A percentile compares a stretch with the other conserved stretches of the same genome.
phyloP scores from a whole-genome alignment of 2,888 invertebrate species.

The Hyalella azteca region DNA sequence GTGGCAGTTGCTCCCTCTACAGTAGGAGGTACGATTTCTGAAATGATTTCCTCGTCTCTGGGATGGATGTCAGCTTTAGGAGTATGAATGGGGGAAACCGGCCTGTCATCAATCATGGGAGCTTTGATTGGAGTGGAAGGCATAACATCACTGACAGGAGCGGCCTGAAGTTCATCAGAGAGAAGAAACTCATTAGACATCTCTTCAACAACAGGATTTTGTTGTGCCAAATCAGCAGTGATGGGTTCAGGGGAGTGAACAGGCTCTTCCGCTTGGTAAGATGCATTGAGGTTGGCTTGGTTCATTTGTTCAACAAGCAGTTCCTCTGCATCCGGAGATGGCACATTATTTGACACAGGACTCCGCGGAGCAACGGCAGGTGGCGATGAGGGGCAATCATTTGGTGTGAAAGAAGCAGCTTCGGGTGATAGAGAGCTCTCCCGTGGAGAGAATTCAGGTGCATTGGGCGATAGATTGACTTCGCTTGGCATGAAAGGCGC shows the following conservation, averaged over 20 bases:
- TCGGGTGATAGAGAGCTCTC: constrained; percentile 2
- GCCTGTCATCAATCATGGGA: constrained; percentile 29
- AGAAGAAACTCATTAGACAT: too few relatives aligned
- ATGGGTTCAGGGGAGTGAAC: neutral
- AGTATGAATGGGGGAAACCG: constrained; percentile 32
- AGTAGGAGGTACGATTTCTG: constrained; percentile 6
- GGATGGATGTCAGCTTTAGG: constrained; percentile 23
- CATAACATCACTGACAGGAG: constrained; percentile 19
- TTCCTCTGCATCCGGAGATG: neutral
- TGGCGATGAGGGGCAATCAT: neutral
- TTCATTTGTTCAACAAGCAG: constrained; percentile 21
- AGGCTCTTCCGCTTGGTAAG: neutral
- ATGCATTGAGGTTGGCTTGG: constrained; percentile 15
- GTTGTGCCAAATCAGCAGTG: neutral
- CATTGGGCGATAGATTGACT: neutral
- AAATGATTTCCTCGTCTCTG: neutral
- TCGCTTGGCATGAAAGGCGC: constrained; percentile 5
- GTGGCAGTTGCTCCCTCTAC: neutral
- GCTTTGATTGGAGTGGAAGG: constrained; percentile 9
- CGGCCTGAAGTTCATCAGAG: neutral
- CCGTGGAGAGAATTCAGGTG: neutral
- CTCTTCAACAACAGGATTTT: neutral
- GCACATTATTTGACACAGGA: neutral
- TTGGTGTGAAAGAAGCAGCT: neutral
- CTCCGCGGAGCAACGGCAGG: neutral